Evolutionary conservation across 2,113 vertebrate species (phyloP).

Genomic region (Boleophthalmus pectinirostris): DNA sequence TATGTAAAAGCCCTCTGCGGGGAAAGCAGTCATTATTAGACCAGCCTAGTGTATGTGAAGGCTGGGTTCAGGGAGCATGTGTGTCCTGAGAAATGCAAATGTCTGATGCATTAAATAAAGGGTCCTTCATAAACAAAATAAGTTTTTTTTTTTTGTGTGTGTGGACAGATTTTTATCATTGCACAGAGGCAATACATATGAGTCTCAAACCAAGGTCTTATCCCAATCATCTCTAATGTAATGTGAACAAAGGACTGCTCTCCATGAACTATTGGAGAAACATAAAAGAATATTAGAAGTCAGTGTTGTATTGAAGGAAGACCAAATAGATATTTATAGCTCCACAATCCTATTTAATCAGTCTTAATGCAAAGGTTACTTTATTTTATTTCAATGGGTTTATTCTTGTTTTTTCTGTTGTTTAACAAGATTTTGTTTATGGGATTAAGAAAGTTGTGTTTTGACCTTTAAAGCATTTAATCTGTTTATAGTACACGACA

Average conservation of each 20-base stretch:
- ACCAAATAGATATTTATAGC: conserved; percentile 16
- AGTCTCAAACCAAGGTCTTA: conserved; percentile 44
- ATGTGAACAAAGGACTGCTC: conserved; percentile 43
- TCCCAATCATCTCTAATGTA: conserved; percentile 66
- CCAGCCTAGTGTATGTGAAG: conserved; percentile 52
- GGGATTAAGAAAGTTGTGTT: conserved; percentile 9
- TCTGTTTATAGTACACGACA: background rate
- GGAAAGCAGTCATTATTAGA: conserved; percentile 66
- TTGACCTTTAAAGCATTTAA: conserved; percentile 7
- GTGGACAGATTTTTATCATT: conserved; percentile 45
- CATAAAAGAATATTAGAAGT: conserved; percentile 47
- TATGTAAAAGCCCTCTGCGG: conserved; percentile 80
- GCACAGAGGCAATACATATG: conserved; percentile 52
- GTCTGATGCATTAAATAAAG: conserved; percentile 70
- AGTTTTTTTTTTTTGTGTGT: conserved; percentile 21
- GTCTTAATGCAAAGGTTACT: background rate
- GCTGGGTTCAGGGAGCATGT: conserved; percentile 42
- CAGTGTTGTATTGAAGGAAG: conserved; percentile 20
- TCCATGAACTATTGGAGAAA: conserved; percentile 35
- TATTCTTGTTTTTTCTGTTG: background rate
- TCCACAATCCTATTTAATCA: conserved; percentile 3
- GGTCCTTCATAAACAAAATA: conserved; percentile 65
- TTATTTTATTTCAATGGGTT: background rate
- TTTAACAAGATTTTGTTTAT: conserved; percentile 1
- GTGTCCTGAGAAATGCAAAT: conserved; percentile 65